Evolutionary conservation across 2,888 invertebrate genomes (phyloP).

Genomic region (Drosophila nigritarsus): DNA sequence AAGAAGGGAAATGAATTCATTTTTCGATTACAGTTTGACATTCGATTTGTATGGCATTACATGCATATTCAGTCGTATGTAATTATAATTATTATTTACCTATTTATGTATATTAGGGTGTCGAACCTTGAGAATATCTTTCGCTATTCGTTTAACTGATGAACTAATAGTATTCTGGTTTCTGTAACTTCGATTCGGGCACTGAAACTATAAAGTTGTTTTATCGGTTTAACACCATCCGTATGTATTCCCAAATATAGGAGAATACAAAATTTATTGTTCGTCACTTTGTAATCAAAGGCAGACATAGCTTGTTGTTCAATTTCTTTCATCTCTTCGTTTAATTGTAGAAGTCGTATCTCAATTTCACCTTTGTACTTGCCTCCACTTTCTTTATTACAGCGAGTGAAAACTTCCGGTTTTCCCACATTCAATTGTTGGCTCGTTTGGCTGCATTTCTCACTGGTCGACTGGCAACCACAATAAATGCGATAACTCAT

Average conservation of each 20-base stretch:
- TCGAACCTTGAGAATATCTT: not conserved
- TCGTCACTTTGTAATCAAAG: not conserved
- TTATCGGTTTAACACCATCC: not conserved
- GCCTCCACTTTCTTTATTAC: slow-evolving; percentile 39
- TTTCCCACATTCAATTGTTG: slow-evolving; percentile 48
- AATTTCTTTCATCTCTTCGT: slow-evolving; percentile 14
- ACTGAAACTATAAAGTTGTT: not conserved
- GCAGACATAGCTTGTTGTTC: not conserved
- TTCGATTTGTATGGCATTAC: not conserved
- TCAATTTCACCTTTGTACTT: slow-evolving; percentile 35
- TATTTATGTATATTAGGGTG: not conserved
- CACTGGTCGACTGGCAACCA: not conserved
- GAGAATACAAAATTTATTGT: not conserved
- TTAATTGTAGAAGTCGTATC: slow-evolving; percentile 21
- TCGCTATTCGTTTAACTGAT: not conserved
- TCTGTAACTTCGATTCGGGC: not conserved
- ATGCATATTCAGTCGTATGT: not conserved
- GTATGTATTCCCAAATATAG: not conserved
- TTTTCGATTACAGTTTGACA: not conserved
- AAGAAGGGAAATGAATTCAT: not conserved
- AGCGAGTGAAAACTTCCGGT: slow-evolving; percentile 46
- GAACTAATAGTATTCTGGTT: not conserved
- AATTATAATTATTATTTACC: not conserved
- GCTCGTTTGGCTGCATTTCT: slow-evolving; percentile 44
- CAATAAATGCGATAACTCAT: slow-evolving; percentile 51